phyloP scores from a whole-genome alignment of 2,888 invertebrate species.

The Clistopyga incitator region DNA sequence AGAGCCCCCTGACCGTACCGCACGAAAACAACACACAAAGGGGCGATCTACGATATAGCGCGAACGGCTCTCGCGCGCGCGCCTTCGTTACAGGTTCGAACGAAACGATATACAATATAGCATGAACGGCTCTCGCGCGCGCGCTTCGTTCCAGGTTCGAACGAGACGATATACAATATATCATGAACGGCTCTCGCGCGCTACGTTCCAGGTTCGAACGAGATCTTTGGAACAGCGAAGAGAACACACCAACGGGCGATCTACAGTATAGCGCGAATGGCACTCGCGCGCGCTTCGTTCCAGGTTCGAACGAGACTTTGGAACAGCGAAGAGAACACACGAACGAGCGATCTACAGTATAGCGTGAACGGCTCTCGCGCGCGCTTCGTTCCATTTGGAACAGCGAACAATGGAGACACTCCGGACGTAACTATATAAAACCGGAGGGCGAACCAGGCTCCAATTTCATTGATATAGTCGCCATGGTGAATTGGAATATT shows the following conservation, averaged over 20 bases:
- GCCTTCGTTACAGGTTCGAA: conserved; percentile 43
- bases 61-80: background rate
- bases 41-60: background rate
- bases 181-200: background rate
- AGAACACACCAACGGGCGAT: background rate
- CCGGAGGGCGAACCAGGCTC: conserved; percentile 40
- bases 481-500: conserved; percentile 41
- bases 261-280: background rate
- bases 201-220: conserved; percentile 41
- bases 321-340: conserved; percentile 3
- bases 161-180: background rate
- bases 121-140: background rate
- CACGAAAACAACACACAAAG: background rate
- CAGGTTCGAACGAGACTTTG: conserved; percentile 36
- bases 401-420: conserved; percentile 49
- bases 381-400: conserved; percentile 32
- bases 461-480: conserved; percentile 67
- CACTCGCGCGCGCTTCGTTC: conserved; percentile 17
- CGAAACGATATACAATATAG: background rate
- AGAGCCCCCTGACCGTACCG: conserved; percentile 13
- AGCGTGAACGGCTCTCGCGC: background rate
- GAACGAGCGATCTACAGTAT: background rate
- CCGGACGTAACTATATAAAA: conserved; percentile 52
- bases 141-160: conserved; percentile 44
- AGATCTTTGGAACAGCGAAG: too few relatives aligned